phyloP scores from a whole-genome alignment of 2,113 vertebrate species.

The Apaloderma vittatum region DNA sequence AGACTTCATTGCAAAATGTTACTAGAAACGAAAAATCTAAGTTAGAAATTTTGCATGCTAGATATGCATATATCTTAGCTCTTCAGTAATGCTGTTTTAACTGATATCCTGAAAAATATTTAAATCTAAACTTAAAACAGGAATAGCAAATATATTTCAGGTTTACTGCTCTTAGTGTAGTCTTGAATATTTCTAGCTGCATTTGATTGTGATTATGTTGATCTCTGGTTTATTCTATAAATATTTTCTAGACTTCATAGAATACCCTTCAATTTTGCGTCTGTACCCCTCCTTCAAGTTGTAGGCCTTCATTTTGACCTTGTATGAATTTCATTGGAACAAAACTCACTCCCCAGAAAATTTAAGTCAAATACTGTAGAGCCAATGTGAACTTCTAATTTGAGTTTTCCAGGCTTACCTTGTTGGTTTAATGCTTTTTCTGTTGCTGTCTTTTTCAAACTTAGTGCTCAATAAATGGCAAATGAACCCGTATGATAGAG shows the following conservation, averaged over 20 bases:
- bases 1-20: not conserved
- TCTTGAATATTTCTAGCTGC: not conserved
- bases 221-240: not conserved
- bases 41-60: not conserved
- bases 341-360: not conserved
- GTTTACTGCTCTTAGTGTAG: not conserved
- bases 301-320: not conserved
- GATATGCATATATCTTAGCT: not conserved
- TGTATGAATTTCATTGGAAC: accelerated
- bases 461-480: slow-evolving; percentile 98
- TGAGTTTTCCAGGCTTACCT: not conserved
- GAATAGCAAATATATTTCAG: not conserved
- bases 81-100: not conserved
- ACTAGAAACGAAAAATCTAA: not conserved
- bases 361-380: not conserved
- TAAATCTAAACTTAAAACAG: not conserved
- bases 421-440: not conserved
- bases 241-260: not conserved
- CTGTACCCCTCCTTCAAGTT: not conserved
- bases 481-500: slow-evolving; percentile 98
- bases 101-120: not conserved
- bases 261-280: not conserved
- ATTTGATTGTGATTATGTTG: not conserved
- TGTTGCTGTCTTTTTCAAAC: not conserved
- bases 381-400: not conserved